Percentiles rank a stretch among this genome's conserved stretches.
phyloP scores from a whole-genome alignment of 2,888 invertebrate genomes.

The Amiota minor region DNA sequence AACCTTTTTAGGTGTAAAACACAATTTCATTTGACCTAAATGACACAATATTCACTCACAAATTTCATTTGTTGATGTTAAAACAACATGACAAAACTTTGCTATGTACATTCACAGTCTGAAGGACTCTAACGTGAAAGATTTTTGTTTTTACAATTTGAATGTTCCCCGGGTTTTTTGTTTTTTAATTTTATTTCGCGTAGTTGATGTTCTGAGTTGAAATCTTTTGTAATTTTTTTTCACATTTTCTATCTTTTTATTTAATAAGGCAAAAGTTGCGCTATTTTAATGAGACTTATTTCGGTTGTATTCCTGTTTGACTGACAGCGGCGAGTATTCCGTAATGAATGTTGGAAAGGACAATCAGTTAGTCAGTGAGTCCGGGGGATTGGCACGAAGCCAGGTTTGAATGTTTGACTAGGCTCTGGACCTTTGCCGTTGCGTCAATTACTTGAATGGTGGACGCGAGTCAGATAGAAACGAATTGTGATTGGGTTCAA shows the following conservation, averaged over 20 bases:
- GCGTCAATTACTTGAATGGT: no score
- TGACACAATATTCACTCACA: no score
- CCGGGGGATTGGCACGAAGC: not conserved
- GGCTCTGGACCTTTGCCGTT: not conserved
- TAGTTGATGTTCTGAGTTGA: slow-evolving; percentile 35
- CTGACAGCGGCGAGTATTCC: slow-evolving; percentile 58
- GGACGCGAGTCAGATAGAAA: no score
- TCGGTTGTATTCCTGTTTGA: slow-evolving; percentile 46
- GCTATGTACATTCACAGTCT: slow-evolving; percentile 37
- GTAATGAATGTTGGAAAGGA: slow-evolving; percentile 49
- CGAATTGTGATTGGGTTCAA: no score
- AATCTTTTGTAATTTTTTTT: slow-evolving; percentile 49
- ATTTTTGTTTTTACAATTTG: slow-evolving; percentile 30
- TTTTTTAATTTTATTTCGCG: slow-evolving; percentile 31
- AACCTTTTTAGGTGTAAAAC: no score
- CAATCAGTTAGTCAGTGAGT: not conserved
- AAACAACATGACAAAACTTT: slow-evolving; percentile 24
- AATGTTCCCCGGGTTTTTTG: slow-evolving; percentile 6
- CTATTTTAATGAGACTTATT: slow-evolving; percentile 65
- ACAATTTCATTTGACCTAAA: no score
- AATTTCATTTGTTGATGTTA: no score
- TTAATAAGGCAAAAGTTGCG: slow-evolving; percentile 67
- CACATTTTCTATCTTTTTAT: slow-evolving; percentile 48
- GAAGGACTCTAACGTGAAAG: slow-evolving; percentile 29
- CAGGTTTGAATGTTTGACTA: not conserved